Conservation (phyloP, 2,113 vertebrate genomes). For the Sciurus niger region DNA sequence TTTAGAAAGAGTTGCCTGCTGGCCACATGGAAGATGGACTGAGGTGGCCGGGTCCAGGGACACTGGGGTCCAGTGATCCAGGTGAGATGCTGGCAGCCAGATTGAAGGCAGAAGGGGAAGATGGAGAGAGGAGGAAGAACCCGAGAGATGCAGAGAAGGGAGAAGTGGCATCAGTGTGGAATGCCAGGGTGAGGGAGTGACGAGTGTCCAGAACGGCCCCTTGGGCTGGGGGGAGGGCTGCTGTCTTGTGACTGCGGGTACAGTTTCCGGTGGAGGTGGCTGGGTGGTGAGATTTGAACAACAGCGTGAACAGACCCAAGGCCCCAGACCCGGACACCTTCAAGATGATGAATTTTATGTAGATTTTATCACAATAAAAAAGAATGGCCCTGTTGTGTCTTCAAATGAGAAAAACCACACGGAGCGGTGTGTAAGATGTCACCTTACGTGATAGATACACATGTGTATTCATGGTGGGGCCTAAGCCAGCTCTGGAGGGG, state of each 20-base stretch:
- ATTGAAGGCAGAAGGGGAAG: background rate
- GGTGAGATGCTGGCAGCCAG: background rate
- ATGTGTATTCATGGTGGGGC: fast-evolving
- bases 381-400: background rate
- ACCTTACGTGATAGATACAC: background rate
- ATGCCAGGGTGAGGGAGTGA: background rate
- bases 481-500: background rate
- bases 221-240: no score
- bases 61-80: background rate
- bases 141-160: no score
- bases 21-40: background rate
- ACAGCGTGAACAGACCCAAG: background rate
- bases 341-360: background rate
- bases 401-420: background rate
- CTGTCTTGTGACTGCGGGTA: no score
- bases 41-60: background rate
- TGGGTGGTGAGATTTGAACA: no score
- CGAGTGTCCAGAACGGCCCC: background rate
- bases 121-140: background rate
- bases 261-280: background rate
- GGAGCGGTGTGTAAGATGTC: background rate
- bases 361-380: background rate
- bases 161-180: background rate
- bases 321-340: background rate
- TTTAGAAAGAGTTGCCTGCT: background rate